A percentile compares a stretch with the other conserved stretches of the same genome.
phyloP scores from a whole-genome alignment of 2,797 vertebrate species.

The Premnoplex brunnescens region DNA sequence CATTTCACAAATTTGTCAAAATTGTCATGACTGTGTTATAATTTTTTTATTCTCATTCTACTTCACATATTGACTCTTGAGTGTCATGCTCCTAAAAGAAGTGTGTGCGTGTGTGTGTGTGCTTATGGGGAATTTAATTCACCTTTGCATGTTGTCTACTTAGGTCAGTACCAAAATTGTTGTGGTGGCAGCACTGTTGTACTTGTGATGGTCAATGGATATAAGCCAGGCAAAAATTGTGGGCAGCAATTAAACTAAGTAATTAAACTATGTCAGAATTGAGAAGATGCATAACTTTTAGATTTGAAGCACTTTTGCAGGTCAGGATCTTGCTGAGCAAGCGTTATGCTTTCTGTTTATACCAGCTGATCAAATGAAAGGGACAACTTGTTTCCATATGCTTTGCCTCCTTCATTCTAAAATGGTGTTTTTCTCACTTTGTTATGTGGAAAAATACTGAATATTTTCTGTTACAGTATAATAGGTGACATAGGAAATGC shows the following conservation, averaged over 20 bases:
- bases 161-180: background rate
- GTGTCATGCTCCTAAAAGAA: background rate
- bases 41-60: background rate
- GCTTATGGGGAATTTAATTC: background rate
- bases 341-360: background rate
- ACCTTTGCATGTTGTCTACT: background rate
- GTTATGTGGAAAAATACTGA: background rate
- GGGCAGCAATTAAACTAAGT: background rate
- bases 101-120: too few species aligned
- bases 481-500: background rate
- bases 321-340: background rate
- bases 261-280: background rate
- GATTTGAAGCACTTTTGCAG: background rate
- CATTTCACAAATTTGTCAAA: background rate
- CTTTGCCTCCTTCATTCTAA: background rate
- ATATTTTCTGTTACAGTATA: background rate
- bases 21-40: background rate
- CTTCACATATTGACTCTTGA: background rate
- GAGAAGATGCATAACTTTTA: background rate
- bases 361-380: background rate
- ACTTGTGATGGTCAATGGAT: background rate
- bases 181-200: background rate
- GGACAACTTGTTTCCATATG: background rate
- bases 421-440: background rate
- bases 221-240: background rate